These are phyloP conservation scores for Syngnathoides biaculeatus DNA, from an alignment of 2,113 vertebrate genomes.

Conservation along the genomic window DNA sequence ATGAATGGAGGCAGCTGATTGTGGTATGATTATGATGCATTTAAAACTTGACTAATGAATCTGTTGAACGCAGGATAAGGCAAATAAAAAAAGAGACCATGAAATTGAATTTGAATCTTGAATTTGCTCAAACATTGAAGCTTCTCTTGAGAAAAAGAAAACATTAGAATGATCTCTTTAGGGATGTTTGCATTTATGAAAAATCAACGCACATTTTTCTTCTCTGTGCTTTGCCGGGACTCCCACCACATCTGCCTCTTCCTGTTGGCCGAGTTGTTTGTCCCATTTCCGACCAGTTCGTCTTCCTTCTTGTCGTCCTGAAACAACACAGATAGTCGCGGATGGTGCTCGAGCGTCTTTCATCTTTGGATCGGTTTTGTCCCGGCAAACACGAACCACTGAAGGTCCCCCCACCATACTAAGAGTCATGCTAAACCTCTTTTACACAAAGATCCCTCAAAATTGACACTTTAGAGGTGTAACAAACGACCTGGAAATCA, in stretches of 20 bases:
- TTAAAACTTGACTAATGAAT: constrained; percentile 10
- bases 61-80: constrained; percentile 63
- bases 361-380: background rate
- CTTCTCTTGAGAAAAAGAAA: background rate
- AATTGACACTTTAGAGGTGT: background rate
- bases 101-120: background rate
- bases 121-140: background rate
- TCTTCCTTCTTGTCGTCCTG: constrained; percentile 71
- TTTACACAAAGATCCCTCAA: background rate
- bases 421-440: background rate
- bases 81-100: background rate
- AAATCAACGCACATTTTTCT: constrained; percentile 82
- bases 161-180: background rate
- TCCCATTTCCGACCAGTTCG: constrained; percentile 66
- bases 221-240: constrained; percentile 84
- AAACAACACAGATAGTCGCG: constrained; percentile 39
- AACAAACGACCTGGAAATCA: no score
- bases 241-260: constrained; percentile 87
- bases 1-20: background rate
- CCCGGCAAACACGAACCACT: background rate
- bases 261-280: constrained; percentile 76
- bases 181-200: background rate
- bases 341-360: background rate
- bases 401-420: no score
- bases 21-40: background rate